Base-by-base conservation (phyloP, 1,140 invertebrate species). In the Penaeus indicus region DNA sequence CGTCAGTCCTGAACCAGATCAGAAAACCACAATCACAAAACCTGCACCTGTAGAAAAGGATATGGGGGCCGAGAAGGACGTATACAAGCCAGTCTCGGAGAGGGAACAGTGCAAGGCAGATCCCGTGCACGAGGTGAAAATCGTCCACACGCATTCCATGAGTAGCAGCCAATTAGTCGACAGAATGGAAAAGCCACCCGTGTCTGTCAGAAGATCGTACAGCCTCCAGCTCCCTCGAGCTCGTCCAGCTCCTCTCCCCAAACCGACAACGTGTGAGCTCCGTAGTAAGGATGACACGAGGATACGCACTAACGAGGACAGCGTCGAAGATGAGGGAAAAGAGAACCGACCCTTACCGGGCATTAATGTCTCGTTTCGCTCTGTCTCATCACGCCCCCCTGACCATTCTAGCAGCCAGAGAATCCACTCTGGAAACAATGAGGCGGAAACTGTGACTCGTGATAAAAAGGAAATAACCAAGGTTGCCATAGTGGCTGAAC, bases 361-460 rank as follows among this genome's bases (percentile, higher is more conserved):
- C 54, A 89, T 89, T 60, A 85, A 54, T 72, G 88, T 89, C 42
- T 89, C 88, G 18, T 84, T 89, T 32, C 88, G 75, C 7, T 89
- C 88, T 10, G 25, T 89, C n/a, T 54, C 83, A 10, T 54, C 88
- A 11, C 63, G 8, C 64, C 38, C 19, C 63, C 10, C 25, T n/a
- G 60, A 25, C 38, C 64, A 42, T n/a, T 54, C 25, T 42, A 54
- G 16, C 62, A 81, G 42, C 25, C 38, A 8, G 10, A 61, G 47
- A 16, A 38, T n/a, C 63, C 18, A 42, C 27, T 19, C 62, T 13
- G 63, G 72, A 25, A 60, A 27, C 86, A 69, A 54, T 47, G 67
- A 62, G 27, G 81, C 63, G 75, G 54, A 60, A 16, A 60, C 7
- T n/a, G 79, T 32, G 16, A 32, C 19, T 32, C 42, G 67, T 11